Percentiles rank a stretch among this genome's conserved stretches.
Evolutionary conservation across 2,113 vertebrate species (phyloP).

Genomic region (Grantiella picta): DNA sequence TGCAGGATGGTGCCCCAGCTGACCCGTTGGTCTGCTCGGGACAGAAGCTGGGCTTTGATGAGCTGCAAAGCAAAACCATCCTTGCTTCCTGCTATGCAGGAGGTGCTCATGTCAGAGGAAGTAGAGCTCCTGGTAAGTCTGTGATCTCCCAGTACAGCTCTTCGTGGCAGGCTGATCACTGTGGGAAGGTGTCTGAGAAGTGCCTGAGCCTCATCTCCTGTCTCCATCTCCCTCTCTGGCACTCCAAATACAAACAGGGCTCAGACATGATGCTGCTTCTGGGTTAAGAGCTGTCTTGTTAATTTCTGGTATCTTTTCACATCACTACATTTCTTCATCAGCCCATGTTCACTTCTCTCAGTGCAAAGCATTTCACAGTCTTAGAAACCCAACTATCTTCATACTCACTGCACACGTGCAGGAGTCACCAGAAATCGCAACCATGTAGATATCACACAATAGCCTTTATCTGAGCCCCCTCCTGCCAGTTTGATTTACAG

Average conservation of each 20-base stretch:
- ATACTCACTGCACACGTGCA: not conserved
- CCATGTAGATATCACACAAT: fast-evolving
- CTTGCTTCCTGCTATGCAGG: not conserved
- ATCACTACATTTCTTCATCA: not conserved
- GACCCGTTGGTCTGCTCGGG: fast-evolving
- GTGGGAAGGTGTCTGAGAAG: not conserved
- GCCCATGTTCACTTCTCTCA: not conserved
- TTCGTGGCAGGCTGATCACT: not conserved
- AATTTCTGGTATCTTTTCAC: not conserved
- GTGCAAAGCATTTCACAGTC: not conserved
- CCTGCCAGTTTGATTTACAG: not conserved
- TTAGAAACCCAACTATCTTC: not conserved
- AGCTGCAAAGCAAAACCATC: not conserved
- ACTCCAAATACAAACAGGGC: not conserved
- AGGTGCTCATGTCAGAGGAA: not conserved
- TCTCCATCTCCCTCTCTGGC: not conserved
- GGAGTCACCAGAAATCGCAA: not conserved
- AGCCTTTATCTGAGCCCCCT: not conserved
- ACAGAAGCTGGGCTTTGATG: not conserved
- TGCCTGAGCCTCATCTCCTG: not conserved
- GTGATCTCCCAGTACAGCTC: not conserved
- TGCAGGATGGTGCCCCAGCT: not conserved
- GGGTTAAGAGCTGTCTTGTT: not conserved
- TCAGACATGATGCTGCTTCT: not conserved
- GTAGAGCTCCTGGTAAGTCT: not conserved